These are phyloP conservation scores for Bombus waltoni DNA, from an alignment of 1,140 invertebrate genomes.

Conservation along the genomic window DNA sequence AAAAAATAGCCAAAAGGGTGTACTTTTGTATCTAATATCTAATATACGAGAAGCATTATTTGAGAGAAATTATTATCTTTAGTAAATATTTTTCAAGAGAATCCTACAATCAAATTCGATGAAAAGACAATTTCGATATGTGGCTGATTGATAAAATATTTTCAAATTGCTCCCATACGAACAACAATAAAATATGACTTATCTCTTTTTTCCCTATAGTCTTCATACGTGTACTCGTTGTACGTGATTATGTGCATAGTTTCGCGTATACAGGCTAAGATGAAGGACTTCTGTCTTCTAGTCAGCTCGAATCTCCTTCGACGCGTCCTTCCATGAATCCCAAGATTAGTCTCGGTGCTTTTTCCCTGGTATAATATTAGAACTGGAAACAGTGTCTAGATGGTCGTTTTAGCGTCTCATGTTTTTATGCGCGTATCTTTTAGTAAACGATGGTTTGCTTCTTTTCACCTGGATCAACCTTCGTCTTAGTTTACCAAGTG, in stretches of 20 bases:
- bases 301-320: neutral
- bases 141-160: no score
- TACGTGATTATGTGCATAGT: neutral
- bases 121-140: no score
- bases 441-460: neutral
- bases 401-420: neutral
- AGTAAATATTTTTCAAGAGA: no score
- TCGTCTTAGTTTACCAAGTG: neutral
- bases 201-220: neutral
- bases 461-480: neutral
- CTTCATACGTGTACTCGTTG: neutral
- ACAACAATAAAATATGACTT: neutral
- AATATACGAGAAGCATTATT: no score
- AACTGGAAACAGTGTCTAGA: neutral
- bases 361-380: neutral
- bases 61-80: no score
- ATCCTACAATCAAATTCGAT: no score
- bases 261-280: neutral
- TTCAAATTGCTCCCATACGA: neutral
- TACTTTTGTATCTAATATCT: no score
- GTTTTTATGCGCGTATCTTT: neutral
- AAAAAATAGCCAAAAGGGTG: no score
- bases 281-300: neutral
- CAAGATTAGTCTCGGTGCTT: neutral
- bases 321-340: neutral